phyloP scores from a whole-genome alignment of 2,113 vertebrate species.

The Cheilinus undulatus region DNA sequence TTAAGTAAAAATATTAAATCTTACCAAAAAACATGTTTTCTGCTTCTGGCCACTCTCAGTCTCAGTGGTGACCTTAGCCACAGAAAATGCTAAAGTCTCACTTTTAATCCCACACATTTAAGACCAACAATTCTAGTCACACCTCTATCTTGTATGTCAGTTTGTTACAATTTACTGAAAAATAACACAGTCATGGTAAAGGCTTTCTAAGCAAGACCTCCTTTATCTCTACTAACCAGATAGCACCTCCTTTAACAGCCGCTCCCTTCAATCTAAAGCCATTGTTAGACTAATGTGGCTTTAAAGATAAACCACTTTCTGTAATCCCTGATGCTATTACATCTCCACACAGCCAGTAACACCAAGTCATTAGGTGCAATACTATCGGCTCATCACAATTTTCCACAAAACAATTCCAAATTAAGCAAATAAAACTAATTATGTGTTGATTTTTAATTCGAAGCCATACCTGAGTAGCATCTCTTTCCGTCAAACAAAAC shows the following conservation, averaged over 20 bases:
- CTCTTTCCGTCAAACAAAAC: constrained; percentile 81
- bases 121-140: too few species aligned
- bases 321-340: not conserved
- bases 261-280: not conserved
- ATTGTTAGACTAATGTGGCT: not conserved
- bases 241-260: not conserved
- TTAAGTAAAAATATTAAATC: not conserved
- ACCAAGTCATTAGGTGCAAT: not conserved
- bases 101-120: too few species aligned
- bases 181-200: constrained; percentile 4
- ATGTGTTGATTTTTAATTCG: not conserved
- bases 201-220: not conserved
- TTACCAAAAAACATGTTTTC: not conserved
- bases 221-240: not conserved
- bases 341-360: not conserved
- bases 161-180: not conserved
- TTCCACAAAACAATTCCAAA: not conserved
- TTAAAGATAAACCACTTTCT: not conserved
- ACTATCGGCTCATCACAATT: not conserved
- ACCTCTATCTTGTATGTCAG: too few species aligned
- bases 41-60: too few species aligned
- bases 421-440: not conserved
- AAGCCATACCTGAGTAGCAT: constrained; percentile 78
- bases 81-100: too few species aligned
- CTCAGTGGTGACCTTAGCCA: too few species aligned